Evolutionary conservation across 2,113 vertebrate genomes (phyloP), one percentile per base, ranked within the genome.

Genomic region (Dromiciops gliroides): DNA sequence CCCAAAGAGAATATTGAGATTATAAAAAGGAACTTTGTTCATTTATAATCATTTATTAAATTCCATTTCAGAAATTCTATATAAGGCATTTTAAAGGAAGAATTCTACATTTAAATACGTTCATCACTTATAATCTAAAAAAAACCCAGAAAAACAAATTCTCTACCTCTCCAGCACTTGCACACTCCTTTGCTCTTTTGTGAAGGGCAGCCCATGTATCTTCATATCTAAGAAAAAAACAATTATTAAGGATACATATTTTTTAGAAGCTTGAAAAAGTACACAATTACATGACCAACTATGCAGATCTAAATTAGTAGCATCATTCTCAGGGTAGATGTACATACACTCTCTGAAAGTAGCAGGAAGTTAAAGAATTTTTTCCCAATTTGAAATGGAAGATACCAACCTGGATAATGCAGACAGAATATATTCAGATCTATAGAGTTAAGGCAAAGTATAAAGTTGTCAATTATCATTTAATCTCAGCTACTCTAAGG

Each of bases 161-260:
- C 60, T 89, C 98, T 98, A 99, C 99, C 98, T 99, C 99, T 97
- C 98, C 99, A 95, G 98, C 98, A 98, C 98, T 98, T 83, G 99
- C 99, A 97, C 99, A 99, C 52, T 99, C 99, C 97, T 99, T 99
- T 28, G 99, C 98, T 97, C 98, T 98, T 98, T 98, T 99, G 95
- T 99, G 99, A 97, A 99, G 99, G 44, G 98, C 97, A 97, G 98
- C 99, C 99, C 99, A 99, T 14, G 98, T 98, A 95, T 99, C 99
- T 97, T 99, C 99, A 97, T 99, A 99, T n/a, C 99, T 99, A 96
- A 96, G 92, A 97, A 96, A 6, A 2, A 95, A 91, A 98, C 51
- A 96, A 24, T 7, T 88, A 92, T 48, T 93, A 49, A 91, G 93
- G 95, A 94, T 92, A 26, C 4, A 89, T 95, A 90, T 6, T 83